Evolutionary conservation across 2,113 vertebrate species (phyloP).

Genomic region (Gracilinanus agilis): DNA sequence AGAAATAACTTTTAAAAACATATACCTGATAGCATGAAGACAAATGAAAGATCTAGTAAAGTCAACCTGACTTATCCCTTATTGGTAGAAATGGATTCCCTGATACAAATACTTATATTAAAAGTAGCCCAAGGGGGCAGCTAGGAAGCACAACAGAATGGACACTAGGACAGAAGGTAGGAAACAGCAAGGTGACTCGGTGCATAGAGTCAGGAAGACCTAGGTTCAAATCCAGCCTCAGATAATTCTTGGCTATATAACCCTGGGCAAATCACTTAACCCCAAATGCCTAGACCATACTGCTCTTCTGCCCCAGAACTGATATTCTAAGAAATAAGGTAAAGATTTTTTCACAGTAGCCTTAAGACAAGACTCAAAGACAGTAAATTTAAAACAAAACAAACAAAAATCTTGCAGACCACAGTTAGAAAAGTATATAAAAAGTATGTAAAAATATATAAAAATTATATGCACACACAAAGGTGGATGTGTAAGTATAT

Average conservation of each 20-base stretch:
- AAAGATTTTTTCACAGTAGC: background rate
- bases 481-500: background rate
- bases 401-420: background rate
- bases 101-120: background rate
- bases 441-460: background rate
- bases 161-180: too few species aligned
- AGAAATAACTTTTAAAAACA: background rate
- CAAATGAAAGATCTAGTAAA: background rate
- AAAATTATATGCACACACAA: background rate
- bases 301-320: too few species aligned
- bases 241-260: too few species aligned
- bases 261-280: too few species aligned
- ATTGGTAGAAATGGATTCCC: background rate
- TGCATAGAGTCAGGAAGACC: too few species aligned
- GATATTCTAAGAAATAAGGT: too few species aligned
- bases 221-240: too few species aligned
- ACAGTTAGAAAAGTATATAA: background rate
- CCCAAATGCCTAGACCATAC: too few species aligned
- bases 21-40: background rate
- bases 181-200: too few species aligned
- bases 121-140: background rate
- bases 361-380: conserved; percentile 10
- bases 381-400: background rate
- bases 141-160: too few species aligned
- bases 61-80: background rate